These are phyloP conservation scores for Cisticola juncidis DNA, from an alignment of 2,113 vertebrate genomes.

Conservation along the genomic window DNA sequence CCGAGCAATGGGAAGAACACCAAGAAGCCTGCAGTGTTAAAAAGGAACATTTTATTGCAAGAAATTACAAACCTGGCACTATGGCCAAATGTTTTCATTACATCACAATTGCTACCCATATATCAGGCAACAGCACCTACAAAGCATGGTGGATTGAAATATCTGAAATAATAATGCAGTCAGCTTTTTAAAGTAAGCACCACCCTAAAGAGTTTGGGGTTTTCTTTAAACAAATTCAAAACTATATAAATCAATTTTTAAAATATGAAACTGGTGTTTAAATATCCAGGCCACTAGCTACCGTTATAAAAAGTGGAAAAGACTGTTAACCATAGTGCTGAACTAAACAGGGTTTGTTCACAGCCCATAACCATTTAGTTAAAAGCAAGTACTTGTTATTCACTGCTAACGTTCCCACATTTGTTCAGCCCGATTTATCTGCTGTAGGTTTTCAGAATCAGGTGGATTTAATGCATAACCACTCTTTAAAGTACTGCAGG, in stretches of 20 bases:
- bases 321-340: background rate
- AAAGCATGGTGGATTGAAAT: slow-evolving; percentile 8
- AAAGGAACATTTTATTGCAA: slow-evolving; percentile 65
- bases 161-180: slow-evolving; percentile 13
- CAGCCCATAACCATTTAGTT: background rate
- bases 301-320: background rate
- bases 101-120: slow-evolving; percentile 47
- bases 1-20: background rate
- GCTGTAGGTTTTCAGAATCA: background rate
- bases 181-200: background rate
- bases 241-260: background rate
- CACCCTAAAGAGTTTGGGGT: background rate
- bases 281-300: background rate
- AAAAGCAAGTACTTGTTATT: background rate
- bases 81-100: slow-evolving; percentile 33
- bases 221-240: background rate
- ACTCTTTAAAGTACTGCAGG: background rate
- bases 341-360: background rate
- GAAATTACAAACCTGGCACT: slow-evolving; percentile 56
- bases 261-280: background rate
- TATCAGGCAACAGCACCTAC: slow-evolving; percentile 52
- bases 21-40: slow-evolving; percentile 28
- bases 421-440: background rate
- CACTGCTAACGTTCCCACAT: background rate
- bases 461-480: background rate